Percentiles rank a stretch among this genome's conserved stretches.
Conservation (phyloP, 2,113 vertebrate species). For the Dermatemys mawii region DNA sequence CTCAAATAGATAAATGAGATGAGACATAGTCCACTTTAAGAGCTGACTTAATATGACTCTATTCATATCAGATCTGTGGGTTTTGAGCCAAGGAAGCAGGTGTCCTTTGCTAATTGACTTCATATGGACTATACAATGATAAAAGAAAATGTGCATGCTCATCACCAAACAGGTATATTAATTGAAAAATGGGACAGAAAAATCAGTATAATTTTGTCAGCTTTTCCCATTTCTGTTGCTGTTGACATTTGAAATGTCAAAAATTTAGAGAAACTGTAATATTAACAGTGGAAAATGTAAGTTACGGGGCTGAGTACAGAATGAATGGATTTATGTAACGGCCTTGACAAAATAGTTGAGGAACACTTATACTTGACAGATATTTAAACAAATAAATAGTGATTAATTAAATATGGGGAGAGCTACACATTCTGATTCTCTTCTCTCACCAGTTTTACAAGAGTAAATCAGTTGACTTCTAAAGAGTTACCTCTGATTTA, state of each 20-base stretch:
- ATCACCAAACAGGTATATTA: background rate
- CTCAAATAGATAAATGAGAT: background rate
- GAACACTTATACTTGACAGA: background rate
- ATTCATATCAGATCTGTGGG: background rate
- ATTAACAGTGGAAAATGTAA: background rate
- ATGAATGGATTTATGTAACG: background rate
- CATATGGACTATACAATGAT: background rate
- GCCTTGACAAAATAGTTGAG: background rate
- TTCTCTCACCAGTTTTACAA: background rate
- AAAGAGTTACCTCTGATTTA: background rate
- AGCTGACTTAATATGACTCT: background rate
- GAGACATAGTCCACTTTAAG: background rate
- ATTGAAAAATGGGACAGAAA: fast-evolving
- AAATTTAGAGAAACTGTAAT: background rate
- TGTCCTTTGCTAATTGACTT: background rate
- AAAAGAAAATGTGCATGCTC: background rate
- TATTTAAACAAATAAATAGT: background rate
- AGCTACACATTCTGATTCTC: background rate
- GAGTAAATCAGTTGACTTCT: background rate
- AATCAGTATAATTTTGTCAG: background rate
- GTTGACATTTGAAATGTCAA: background rate
- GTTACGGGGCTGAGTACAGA: background rate
- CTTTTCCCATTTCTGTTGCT: background rate
- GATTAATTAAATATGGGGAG: background rate
- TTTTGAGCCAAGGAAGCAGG: background rate